phyloP scores from a whole-genome alignment of 1,140 invertebrate species.

The Drosophila nebulosa region DNA sequence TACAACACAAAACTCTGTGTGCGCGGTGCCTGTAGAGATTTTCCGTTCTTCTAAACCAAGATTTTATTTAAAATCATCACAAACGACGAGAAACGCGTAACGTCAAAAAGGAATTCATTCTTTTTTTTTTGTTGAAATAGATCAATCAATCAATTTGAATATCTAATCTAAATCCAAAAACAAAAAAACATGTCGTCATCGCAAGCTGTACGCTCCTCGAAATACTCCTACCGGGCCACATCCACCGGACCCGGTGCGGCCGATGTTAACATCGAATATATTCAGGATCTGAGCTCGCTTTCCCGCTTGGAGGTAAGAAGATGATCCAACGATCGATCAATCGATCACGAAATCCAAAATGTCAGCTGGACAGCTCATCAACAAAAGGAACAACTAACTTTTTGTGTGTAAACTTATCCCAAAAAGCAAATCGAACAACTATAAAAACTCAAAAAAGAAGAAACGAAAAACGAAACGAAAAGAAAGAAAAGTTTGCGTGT shows the following conservation, averaged over 20 bases:
- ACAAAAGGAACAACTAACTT: background rate
- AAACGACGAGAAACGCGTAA: constrained; percentile 45
- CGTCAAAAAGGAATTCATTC: constrained; percentile 11
- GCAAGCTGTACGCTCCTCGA: constrained; percentile 91
- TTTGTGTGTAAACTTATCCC: background rate
- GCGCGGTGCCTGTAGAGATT: constrained; percentile 75
- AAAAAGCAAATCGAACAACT: background rate
- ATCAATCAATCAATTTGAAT: constrained; percentile 29
- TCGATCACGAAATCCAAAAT: background rate
- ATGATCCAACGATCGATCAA: background rate
- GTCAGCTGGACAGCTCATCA: too few relatives aligned
- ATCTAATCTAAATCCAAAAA: constrained; percentile 40
- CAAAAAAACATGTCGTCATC: constrained; percentile 83
- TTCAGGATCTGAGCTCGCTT: constrained; percentile 94
- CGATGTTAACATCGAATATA: constrained; percentile 96
- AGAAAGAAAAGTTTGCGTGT: constrained; percentile 30
- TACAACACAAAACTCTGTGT: constrained; percentile 67
- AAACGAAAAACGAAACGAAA: background rate
- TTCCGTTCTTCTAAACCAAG: constrained; percentile 44
- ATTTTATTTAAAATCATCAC: constrained; percentile 18
- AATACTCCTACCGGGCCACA: constrained; percentile 90
- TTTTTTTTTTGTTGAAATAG: constrained; percentile 17
- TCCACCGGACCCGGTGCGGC: constrained; percentile 89
- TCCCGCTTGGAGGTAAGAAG: constrained; percentile 93
- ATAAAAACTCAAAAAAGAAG: background rate